These are phyloP conservation scores for Achroia grisella DNA, from an alignment of 1,140 invertebrate species.

Conservation along the genomic window DNA sequence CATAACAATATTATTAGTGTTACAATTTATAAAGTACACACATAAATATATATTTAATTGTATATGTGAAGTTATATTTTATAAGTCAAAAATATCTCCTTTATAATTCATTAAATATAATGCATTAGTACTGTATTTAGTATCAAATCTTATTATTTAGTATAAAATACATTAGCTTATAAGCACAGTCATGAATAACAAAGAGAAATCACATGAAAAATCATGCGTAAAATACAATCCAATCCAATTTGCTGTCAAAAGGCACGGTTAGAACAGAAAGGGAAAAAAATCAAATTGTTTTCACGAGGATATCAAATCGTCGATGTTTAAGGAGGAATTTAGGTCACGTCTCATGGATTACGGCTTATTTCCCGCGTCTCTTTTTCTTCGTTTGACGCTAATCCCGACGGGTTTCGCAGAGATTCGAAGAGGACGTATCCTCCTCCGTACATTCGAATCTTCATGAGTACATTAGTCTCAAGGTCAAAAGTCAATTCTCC, in stretches of 20 bases:
- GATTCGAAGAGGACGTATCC: constrained; percentile 21
- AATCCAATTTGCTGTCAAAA: constrained; percentile 36
- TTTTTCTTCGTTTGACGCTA: constrained; percentile 67
- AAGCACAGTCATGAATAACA: not conserved
- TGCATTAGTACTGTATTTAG: too few relatives aligned
- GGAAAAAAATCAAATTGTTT: constrained; percentile 58
- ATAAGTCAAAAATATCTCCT: too few relatives aligned
- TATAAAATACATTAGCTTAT: too few relatives aligned
- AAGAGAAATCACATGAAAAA: constrained; percentile 5
- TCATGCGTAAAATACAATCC: constrained; percentile 29
- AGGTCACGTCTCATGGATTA: constrained; percentile 64
- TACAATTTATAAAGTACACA: too few relatives aligned
- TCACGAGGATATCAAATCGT: constrained; percentile 55
- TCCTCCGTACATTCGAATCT: constrained; percentile 20
- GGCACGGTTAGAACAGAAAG: constrained; percentile 26
- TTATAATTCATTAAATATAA: too few relatives aligned
- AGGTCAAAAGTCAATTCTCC: constrained; percentile 19
- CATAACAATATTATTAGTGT: too few relatives aligned
- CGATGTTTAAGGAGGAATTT: constrained; percentile 61
- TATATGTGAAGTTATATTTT: too few relatives aligned
- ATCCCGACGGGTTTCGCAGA: constrained; percentile 45
- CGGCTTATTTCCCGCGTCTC: constrained; percentile 61
- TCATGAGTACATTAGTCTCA: constrained; percentile 26
- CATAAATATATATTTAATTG: too few relatives aligned
- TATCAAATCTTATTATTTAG: too few relatives aligned